phyloP scores from a whole-genome alignment of 2,797 vertebrate genomes.

The Rhinophrynus dorsalis region DNA sequence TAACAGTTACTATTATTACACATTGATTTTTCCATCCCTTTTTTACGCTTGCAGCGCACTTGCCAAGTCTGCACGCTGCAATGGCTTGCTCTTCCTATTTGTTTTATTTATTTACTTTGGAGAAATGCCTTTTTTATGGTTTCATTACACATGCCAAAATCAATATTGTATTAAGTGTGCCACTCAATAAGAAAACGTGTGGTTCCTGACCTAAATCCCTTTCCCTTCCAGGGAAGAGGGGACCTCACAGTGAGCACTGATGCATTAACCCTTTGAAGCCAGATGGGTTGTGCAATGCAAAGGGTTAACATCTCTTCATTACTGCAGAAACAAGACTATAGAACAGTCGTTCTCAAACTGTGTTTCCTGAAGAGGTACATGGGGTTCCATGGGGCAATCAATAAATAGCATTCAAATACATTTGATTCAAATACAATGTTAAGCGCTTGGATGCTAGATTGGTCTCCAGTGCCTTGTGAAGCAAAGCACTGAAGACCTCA shows the following conservation, averaged over 20 bases:
- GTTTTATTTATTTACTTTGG: constrained; percentile 51
- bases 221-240: not conserved
- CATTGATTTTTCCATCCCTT: constrained; percentile 55
- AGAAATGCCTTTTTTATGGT: constrained; percentile 32
- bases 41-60: constrained; percentile 34
- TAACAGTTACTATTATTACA: constrained; percentile 55
- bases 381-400: too few species aligned
- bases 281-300: too few species aligned
- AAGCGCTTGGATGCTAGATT: too few species aligned
- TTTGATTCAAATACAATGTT: too few species aligned
- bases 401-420: too few species aligned
- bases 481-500: too few species aligned
- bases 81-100: constrained; percentile 43
- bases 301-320: too few species aligned
- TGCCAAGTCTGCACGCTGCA: constrained; percentile 40
- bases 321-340: too few species aligned
- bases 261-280: constrained; percentile 1
- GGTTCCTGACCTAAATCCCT: constrained; percentile 42
- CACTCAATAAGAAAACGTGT: constrained; percentile 51
- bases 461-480: too few species aligned
- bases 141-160: constrained; percentile 46
- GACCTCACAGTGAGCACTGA: not conserved
- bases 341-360: too few species aligned
- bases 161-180: constrained; percentile 57
- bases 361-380: too few species aligned